These are phyloP conservation scores for Hymenopus coronatus DNA, from an alignment of 2,888 invertebrate species.

Conservation along the genomic window DNA sequence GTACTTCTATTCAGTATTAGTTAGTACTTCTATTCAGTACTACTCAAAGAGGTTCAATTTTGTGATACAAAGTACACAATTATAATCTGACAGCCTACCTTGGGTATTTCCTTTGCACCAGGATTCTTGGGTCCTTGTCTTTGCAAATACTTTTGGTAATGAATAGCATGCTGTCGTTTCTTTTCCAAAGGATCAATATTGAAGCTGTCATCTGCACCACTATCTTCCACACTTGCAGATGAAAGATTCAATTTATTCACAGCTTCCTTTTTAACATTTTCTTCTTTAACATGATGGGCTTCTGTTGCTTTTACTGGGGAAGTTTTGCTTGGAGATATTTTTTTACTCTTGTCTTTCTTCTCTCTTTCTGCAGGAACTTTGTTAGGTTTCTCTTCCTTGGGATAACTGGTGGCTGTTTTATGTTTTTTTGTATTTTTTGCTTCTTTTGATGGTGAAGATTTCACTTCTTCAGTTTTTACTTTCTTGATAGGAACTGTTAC, in stretches of 20 bases:
- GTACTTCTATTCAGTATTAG: too few species aligned
- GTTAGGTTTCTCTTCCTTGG: background rate
- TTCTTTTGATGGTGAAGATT: background rate
- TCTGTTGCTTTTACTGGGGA: constrained; percentile 38
- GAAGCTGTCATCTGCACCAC: background rate
- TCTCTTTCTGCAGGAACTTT: constrained; percentile 34
- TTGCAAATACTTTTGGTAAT: constrained; percentile 74
- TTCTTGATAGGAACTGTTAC: background rate
- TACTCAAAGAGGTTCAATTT: too few species aligned
- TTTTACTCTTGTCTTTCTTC: background rate
- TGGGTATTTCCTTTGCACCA: constrained; percentile 79
- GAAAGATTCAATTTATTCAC: background rate
- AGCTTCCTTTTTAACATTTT: constrained; percentile 37
- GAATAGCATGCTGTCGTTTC: constrained; percentile 59
- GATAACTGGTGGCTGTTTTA: background rate
- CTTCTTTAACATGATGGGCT: constrained; percentile 42
- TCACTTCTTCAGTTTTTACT: background rate
- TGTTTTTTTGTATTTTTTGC: background rate
- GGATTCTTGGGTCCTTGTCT: constrained; percentile 77
- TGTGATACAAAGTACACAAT: background rate
- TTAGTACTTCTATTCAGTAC: too few species aligned
- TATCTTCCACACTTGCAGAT: background rate
- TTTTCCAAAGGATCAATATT: constrained; percentile 49
- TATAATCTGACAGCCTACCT: constrained; percentile 51
- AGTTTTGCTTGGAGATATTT: background rate